phyloP scores from a whole-genome alignment of 1,140 invertebrate species.

The Popillia japonica region DNA sequence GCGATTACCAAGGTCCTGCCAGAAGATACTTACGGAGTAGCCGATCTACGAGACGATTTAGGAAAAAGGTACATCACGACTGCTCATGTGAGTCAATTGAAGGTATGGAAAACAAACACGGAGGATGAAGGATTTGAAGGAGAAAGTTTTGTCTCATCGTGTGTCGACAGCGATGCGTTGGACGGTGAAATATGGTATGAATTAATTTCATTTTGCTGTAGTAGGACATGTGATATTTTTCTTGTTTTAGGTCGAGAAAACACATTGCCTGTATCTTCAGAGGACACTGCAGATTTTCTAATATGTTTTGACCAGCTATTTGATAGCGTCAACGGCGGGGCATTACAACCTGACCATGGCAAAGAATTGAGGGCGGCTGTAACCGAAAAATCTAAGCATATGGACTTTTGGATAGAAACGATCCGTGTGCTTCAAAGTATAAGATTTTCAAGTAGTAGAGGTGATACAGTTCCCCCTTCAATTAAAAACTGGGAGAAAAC shows the following conservation, averaged over 20 bases:
- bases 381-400: background rate
- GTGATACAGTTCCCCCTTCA: slow-evolving; percentile 34
- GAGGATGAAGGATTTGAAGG: no score
- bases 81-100: no score
- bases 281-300: no score
- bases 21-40: no score
- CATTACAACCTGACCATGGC: background rate
- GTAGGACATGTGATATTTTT: background rate
- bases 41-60: no score
- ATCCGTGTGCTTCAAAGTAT: background rate
- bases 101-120: no score
- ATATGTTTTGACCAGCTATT: no score
- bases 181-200: slow-evolving; percentile 1
- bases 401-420: background rate
- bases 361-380: slow-evolving; percentile 3
- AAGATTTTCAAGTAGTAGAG: slow-evolving; percentile 11
- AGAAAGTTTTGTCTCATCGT: background rate
- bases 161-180: background rate
- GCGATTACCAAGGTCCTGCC: no score
- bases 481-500: slow-evolving; percentile 43
- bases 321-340: slow-evolving; percentile 39
- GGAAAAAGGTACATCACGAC: no score
- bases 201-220: background rate
- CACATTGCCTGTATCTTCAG: background rate
- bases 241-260: background rate